A percentile compares a stretch with the other conserved stretches of the same genome.
Evolutionary conservation across 2,888 invertebrate genomes (phyloP).

Genomic region (Hypomecis atomaria): DNA sequence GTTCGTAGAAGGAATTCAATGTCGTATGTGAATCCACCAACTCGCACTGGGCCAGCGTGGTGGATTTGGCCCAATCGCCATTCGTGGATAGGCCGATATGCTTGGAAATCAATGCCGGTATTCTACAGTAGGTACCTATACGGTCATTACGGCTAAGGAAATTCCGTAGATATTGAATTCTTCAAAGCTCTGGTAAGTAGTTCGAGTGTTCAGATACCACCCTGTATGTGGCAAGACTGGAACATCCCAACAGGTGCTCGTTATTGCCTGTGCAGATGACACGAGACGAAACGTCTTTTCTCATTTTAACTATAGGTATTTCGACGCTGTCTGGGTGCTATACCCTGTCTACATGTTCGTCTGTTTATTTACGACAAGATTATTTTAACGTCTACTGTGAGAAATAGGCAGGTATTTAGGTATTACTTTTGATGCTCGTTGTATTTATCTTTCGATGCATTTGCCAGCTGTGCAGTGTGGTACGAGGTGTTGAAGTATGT

Average conservation of each 20-base stretch:
- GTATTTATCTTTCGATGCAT: not conserved
- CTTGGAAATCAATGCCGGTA: no score
- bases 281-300: slow-evolving; percentile 11
- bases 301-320: slow-evolving; percentile 4
- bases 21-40: no score
- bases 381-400: not conserved
- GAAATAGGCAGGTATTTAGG: not conserved
- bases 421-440: not conserved
- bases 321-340: not conserved
- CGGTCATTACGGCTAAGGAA: no score
- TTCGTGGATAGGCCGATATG: no score
- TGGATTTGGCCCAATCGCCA: no score
- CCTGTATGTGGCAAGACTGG: not conserved
- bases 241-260: slow-evolving; percentile 17
- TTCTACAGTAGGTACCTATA: no score
- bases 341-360: not conserved
- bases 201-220: no score
- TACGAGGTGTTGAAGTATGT: no score
- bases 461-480: not conserved
- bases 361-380: slow-evolving; percentile 2
- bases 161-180: no score
- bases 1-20: no score
- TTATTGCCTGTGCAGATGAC: slow-evolving; percentile 19
- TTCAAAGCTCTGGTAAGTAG: no score
- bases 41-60: no score